Conservation (phyloP, 23 tunicate species). For the Halocynthia roretzi region DNA sequence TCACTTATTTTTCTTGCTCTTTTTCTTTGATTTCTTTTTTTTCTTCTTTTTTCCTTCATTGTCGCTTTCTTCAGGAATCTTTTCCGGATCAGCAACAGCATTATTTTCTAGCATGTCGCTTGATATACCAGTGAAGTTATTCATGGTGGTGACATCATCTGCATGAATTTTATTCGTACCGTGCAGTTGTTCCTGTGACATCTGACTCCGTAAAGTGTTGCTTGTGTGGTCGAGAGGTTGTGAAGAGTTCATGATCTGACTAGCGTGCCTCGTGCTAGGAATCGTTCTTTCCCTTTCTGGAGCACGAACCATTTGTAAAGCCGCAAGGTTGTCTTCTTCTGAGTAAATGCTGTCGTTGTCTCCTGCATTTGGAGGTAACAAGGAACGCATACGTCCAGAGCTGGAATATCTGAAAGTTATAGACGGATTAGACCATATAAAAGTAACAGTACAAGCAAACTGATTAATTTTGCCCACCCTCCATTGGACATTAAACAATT, state of each 20-base stretch:
- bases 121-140: not conserved
- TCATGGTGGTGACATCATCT: not conserved
- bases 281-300: conserved; percentile 29
- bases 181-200: not conserved
- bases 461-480: not conserved
- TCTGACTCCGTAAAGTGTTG: not conserved
- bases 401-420: not conserved
- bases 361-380: conserved; percentile 44
- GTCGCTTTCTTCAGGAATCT: not conserved
- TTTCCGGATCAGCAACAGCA: not conserved
- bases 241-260: not conserved
- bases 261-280: not conserved
- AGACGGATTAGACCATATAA: not conserved
- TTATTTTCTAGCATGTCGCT: not conserved
- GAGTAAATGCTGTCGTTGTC: conserved; percentile 65
- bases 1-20: not conserved
- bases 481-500: not conserved
- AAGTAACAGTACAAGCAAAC: not conserved
- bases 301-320: conserved; percentile 25
- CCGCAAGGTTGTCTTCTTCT: conserved; percentile 19
- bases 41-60: not conserved
- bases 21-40: not conserved
- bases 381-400: conserved; percentile 41
- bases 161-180: not conserved
- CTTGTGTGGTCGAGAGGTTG: not conserved